Percentiles rank a stretch among this genome's conserved stretches.
Evolutionary conservation across 1,140 invertebrate genomes (phyloP).

Genomic region (Pomacea maculata): DNA sequence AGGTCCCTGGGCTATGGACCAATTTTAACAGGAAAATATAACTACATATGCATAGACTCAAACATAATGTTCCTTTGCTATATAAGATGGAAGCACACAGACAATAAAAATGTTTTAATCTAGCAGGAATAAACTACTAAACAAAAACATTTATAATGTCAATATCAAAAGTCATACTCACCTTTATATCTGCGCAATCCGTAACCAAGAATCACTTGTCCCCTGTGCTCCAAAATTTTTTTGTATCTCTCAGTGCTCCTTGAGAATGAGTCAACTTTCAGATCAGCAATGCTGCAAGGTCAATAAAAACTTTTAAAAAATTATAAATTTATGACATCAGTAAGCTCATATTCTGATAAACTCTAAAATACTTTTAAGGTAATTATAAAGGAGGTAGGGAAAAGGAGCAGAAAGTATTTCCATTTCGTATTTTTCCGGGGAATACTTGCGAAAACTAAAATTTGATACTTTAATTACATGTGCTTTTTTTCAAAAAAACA

Average conservation of each 20-base stretch:
- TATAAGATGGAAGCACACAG: no score
- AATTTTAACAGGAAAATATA: no score
- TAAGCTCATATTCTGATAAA: not conserved
- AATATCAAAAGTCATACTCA: slow-evolving; percentile 20
- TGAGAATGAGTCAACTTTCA: slow-evolving; percentile 40
- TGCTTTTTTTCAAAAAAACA: no score
- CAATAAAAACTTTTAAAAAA: not conserved
- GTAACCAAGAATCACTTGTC: slow-evolving; percentile 44
- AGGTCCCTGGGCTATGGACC: no score
- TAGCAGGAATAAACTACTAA: no score
- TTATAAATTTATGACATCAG: not conserved
- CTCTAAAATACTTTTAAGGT: not conserved
- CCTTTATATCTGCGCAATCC: slow-evolving; percentile 40
- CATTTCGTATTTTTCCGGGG: no score
- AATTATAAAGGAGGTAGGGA: slow-evolving; percentile 7
- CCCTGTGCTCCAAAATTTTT: slow-evolving; percentile 33
- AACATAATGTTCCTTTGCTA: no score
- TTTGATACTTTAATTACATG: no score
- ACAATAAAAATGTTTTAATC: no score
- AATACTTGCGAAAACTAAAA: no score
- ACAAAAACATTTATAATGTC: not conserved
- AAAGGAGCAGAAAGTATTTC: not conserved
- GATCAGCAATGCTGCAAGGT: slow-evolving; percentile 38
- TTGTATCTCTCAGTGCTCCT: slow-evolving; percentile 26
- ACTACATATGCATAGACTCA: no score